Conservation (phyloP, 1,140 invertebrate genomes). For the Magallana ariakensis region DNA sequence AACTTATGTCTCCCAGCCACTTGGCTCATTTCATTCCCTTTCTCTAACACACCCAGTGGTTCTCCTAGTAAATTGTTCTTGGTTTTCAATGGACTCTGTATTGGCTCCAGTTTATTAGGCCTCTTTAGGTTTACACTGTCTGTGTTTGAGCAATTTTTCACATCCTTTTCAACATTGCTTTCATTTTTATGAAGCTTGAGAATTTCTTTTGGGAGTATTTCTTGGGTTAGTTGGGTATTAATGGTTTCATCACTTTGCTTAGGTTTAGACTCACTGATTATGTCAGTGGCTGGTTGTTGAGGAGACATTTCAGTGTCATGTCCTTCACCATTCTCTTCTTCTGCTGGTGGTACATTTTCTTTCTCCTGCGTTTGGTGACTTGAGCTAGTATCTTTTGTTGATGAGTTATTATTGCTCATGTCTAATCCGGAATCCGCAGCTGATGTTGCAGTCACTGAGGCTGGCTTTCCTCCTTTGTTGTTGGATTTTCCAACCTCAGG, state of each 20-base stretch:
- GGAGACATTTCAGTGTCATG: too few relatives aligned
- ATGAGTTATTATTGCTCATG: slow-evolving; percentile 57
- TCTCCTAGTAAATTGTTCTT: background rate
- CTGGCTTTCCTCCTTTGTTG: slow-evolving; percentile 3
- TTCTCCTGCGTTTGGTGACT: background rate
- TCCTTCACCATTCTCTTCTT: background rate
- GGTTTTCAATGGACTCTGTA: slow-evolving; percentile 27
- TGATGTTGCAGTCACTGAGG: slow-evolving; percentile 52
- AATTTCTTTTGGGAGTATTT: background rate
- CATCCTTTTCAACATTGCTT: background rate
- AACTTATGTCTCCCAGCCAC: background rate
- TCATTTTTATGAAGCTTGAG: background rate
- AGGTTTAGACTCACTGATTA: background rate
- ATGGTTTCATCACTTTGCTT: background rate
- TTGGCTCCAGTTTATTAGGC: background rate
- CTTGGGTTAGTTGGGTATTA: background rate
- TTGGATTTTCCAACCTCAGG: slow-evolving; percentile 56
- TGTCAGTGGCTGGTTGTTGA: background rate
- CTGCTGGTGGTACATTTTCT: background rate
- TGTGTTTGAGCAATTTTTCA: slow-evolving; percentile 6
- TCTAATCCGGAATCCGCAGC: slow-evolving; percentile 72
- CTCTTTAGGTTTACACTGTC: background rate
- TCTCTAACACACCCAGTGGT: background rate
- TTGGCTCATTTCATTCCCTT: background rate
- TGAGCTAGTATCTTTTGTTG: background rate